Conservation (phyloP, 2,113 vertebrate species). For the Sylvicapra grimmia region DNA sequence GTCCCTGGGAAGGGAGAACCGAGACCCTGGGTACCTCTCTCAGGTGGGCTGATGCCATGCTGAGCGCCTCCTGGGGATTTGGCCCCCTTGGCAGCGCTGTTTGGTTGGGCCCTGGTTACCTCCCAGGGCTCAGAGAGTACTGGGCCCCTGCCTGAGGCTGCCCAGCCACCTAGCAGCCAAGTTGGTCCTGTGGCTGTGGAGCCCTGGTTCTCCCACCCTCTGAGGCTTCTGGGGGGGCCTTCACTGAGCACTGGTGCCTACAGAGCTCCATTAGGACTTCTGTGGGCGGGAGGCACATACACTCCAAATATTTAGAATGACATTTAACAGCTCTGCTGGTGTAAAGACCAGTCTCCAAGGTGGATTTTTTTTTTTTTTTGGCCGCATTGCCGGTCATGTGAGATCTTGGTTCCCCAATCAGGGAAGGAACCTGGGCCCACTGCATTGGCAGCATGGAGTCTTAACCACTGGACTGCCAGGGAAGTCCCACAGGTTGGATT, state of each 20-base stretch:
- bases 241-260: neutral
- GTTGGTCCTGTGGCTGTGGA: neutral
- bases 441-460: neutral
- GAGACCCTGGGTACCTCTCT: neutral
- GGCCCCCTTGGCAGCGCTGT: neutral
- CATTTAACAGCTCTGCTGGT: neutral
- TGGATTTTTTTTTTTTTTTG: neutral
- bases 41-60: neutral
- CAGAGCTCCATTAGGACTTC: neutral
- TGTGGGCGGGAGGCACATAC: neutral
- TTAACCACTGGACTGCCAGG: neutral
- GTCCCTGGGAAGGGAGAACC: neutral
- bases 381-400: neutral
- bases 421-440: neutral
- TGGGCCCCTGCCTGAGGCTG: neutral
- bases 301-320: neutral
- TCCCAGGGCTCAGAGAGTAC: neutral
- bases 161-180: neutral
- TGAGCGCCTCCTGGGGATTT: accelerated
- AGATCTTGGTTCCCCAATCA: neutral
- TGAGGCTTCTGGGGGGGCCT: neutral
- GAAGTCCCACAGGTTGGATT: neutral
- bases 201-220: neutral
- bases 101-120: neutral
- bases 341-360: neutral